phyloP scores from a whole-genome alignment of 2,113 vertebrate species.

The Chitala chitala region DNA sequence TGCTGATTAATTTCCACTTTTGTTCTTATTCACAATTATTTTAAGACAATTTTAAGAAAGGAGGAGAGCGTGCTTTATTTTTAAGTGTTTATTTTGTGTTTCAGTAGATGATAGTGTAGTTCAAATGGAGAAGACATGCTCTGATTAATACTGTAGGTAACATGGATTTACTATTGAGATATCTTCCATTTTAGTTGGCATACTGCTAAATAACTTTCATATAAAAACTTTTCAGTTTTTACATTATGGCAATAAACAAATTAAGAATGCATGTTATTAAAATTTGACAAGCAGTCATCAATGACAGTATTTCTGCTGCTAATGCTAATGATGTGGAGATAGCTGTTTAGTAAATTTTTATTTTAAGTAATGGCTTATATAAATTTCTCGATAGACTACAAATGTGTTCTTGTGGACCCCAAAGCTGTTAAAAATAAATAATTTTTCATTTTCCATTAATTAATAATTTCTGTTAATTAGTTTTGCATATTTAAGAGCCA shows the following conservation, averaged over 20 bases:
- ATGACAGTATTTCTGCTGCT: slow-evolving; percentile 64
- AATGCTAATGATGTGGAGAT: too few species aligned
- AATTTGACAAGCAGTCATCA: slow-evolving; percentile 56
- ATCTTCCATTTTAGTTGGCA: slow-evolving; percentile 18
- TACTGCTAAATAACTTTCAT: slow-evolving; percentile 48
- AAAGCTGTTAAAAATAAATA: too few species aligned
- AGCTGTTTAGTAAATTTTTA: too few species aligned
- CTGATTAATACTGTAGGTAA: slow-evolving; percentile 23
- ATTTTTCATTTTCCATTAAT: too few species aligned
- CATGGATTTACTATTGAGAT: slow-evolving; percentile 37
- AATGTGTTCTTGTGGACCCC: too few species aligned
- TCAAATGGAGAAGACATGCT: slow-evolving; percentile 4
- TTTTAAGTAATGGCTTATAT: too few species aligned
- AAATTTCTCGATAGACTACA: too few species aligned
- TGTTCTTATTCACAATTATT: too few species aligned
- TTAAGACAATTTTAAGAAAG: not conserved
- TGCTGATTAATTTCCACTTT: too few species aligned
- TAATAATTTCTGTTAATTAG: too few species aligned
- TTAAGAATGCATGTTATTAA: slow-evolving; percentile 55
- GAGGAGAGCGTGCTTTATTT: not conserved
- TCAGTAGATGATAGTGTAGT: not conserved
- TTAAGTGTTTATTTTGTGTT: not conserved
- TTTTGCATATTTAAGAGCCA: too few species aligned
- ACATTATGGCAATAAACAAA: slow-evolving; percentile 46
- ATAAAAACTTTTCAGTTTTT: slow-evolving; percentile 20